These are phyloP conservation scores for Leptonema lineaticorne DNA, from an alignment of 1,140 invertebrate genomes.

Conservation along the genomic window DNA sequence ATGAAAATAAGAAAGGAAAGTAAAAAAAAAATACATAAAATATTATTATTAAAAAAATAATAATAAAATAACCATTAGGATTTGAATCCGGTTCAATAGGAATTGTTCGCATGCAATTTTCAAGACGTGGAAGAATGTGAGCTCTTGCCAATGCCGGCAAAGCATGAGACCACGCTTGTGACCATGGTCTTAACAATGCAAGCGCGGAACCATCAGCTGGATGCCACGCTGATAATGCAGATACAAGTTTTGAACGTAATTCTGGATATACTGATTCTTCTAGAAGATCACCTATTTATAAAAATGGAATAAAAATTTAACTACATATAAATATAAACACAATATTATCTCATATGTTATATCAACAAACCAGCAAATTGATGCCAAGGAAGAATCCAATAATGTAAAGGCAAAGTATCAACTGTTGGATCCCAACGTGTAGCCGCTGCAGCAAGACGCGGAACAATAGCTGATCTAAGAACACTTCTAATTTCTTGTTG, in stretches of 20 bases:
- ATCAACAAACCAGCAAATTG: slow-evolving; percentile 44
- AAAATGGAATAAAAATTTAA: slow-evolving; percentile 5
- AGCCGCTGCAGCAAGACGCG: slow-evolving; percentile 76
- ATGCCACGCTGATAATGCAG: slow-evolving; percentile 87
- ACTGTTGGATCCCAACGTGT: slow-evolving; percentile 92
- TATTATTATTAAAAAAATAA: not conserved
- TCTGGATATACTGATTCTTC: slow-evolving; percentile 85
- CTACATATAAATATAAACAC: not conserved
- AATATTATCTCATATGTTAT: slow-evolving; percentile 16
- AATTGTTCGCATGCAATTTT: slow-evolving; percentile 68
- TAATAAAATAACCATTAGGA: slow-evolving; percentile 27
- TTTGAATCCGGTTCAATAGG: slow-evolving; percentile 73
- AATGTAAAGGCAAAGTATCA: slow-evolving; percentile 91
- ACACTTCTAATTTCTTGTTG: slow-evolving; percentile 82
- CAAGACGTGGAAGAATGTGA: slow-evolving; percentile 90
- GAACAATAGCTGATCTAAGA: slow-evolving; percentile 78
- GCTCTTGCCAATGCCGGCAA: slow-evolving; percentile 85
- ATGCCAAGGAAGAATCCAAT: slow-evolving; percentile 95
- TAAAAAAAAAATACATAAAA: not conserved
- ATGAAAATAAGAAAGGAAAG: slow-evolving; percentile 11
- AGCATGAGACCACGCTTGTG: slow-evolving; percentile 73
- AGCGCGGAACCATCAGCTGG: slow-evolving; percentile 89
- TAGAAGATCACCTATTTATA: slow-evolving; percentile 57
- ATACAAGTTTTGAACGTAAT: slow-evolving; percentile 87
- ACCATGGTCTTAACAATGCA: slow-evolving; percentile 91